These are phyloP conservation scores for Sturnus vulgaris DNA, from an alignment of 2,113 vertebrate species.

Conservation along the genomic window DNA sequence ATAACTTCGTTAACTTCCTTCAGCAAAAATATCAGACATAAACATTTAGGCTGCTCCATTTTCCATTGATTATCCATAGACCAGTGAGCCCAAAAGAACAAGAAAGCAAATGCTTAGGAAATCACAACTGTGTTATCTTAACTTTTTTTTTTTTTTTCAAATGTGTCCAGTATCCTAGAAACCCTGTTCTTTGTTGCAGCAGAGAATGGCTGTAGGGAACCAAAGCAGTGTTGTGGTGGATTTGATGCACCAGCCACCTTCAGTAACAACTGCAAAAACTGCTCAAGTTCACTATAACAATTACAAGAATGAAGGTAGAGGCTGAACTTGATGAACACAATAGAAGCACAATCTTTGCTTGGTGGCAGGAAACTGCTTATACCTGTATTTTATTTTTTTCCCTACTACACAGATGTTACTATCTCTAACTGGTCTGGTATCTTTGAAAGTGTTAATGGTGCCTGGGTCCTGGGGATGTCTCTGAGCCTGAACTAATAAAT, in stretches of 20 bases:
- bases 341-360: not conserved
- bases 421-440: not conserved
- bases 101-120: not conserved
- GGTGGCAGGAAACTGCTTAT: constrained; percentile 25
- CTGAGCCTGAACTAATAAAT: not conserved
- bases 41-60: not conserved
- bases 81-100: not conserved
- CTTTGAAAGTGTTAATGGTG: not conserved
- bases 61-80: not conserved
- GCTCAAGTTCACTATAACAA: not conserved
- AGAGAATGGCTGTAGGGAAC: not conserved
- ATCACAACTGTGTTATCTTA: not conserved
- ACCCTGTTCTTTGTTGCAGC: not conserved
- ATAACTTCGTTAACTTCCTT: not conserved
- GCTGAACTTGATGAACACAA: not conserved
- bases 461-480: not conserved
- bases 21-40: not conserved
- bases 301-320: not conserved
- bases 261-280: not conserved
- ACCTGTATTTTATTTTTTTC: not conserved
- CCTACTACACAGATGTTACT: not conserved
- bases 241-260: not conserved
- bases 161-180: not conserved
- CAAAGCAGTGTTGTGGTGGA: not conserved
- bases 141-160: not conserved